phyloP scores from a whole-genome alignment of 2,113 vertebrate species.

The Coracopsis vasa region DNA sequence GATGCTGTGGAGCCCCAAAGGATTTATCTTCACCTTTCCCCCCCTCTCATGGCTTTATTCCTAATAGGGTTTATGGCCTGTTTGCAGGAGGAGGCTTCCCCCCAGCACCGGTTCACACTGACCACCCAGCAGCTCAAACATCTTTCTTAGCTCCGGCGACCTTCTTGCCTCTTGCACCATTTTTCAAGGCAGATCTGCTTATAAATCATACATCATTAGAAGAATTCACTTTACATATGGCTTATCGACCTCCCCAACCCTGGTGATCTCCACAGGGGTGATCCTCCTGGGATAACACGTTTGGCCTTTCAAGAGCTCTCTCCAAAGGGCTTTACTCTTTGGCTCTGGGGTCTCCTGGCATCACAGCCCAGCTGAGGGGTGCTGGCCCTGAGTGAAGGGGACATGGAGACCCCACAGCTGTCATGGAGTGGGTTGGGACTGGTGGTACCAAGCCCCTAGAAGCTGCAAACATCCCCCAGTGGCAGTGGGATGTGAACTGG shows the following conservation, averaged over 20 bases:
- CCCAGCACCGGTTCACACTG: rapidly evolving
- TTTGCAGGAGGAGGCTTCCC: neutral
- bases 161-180: neutral
- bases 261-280: rapidly evolving
- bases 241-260: neutral
- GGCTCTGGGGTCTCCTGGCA: neutral
- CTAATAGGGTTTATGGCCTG: neutral
- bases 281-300: neutral
- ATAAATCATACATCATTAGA: neutral
- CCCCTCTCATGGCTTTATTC: neutral
- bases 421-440: rapidly evolving
- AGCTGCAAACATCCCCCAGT: neutral
- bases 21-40: neutral
- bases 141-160: neutral
- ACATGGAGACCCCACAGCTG: rapidly evolving
- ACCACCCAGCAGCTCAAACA: neutral
- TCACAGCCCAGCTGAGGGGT: neutral
- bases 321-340: neutral
- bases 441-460: neutral
- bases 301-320: neutral
- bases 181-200: neutral
- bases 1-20: neutral
- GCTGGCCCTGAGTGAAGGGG: neutral
- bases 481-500: rapidly evolving
- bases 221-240: rapidly evolving